Conservation (phyloP, 1,140 invertebrate genomes). For the Zaprionus gabonicus region DNA sequence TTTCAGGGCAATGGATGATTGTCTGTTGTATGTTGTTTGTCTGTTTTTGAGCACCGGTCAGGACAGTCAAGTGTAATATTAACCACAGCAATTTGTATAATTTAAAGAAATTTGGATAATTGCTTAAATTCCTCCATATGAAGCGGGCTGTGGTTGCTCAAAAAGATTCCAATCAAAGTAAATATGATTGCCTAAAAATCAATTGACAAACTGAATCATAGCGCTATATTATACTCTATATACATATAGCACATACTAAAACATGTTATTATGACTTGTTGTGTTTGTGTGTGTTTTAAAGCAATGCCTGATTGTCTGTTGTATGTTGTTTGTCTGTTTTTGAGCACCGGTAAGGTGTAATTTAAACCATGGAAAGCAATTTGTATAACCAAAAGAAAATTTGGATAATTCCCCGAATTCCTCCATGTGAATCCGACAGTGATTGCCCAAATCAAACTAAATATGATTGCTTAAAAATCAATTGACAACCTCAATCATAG, state of each 20-base stretch:
- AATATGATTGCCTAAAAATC: no score
- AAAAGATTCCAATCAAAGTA: not conserved
- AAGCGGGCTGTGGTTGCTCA: no score
- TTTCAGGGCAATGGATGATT: conserved; percentile 15
- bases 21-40: conserved; percentile 52
- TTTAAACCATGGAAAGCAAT: conserved; percentile 39
- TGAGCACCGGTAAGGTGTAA: conserved; percentile 22
- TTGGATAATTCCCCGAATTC: conserved; percentile 50
- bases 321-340: conserved; percentile 61
- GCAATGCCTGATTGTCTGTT: conserved; percentile 41
- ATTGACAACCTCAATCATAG: not conserved
- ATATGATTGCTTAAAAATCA: not conserved
- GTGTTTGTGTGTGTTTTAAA: conserved; percentile 10
- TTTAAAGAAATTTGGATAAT: conserved; percentile 45
- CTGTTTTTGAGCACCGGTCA: conserved; percentile 45
- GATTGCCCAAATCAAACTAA: not conserved
- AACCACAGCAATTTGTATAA: no score
- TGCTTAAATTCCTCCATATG: conserved; percentile 25
- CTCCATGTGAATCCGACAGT: not conserved
- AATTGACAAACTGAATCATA: no score
- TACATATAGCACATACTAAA: no score
- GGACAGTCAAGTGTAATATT: conserved; percentile 24
- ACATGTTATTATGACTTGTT: not conserved
- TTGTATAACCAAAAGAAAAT: conserved; percentile 49
- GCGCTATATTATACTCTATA: no score